Evolutionary conservation across 2,113 vertebrate species (phyloP), one percentile per base, ranked within the genome.

Genomic region (Hylia prasina): DNA sequence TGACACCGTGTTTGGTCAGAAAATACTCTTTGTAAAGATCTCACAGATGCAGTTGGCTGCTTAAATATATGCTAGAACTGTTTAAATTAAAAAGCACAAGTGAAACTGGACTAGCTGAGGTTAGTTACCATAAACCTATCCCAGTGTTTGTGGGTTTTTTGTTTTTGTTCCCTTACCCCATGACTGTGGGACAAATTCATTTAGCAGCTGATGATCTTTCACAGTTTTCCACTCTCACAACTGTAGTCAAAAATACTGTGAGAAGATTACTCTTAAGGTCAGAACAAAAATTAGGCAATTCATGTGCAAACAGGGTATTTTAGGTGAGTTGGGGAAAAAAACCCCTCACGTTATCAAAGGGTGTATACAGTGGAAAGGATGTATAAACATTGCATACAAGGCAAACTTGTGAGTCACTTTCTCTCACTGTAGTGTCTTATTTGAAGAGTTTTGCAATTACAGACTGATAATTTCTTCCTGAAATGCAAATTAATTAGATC

Each of bases 361-460:
- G 44, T 17, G 5, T 35, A 3, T 89, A 24, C 23, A 51, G 1
- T 42, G 18, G 30, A 60, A 93, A 54, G 27, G 17, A 10, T 57
- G 6, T 30, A 24, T 47, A 3, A 42, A 14, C 0, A 0, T 4
- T 58, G 21, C 16, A 14, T 35, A 5, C 9, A 61, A 57, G 15
- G 58, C 82, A 82, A 58, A 54, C 13, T 47, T 69, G 3, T 50
- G 21, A 48, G 39, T 89, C 20, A 11, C 31, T 77, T 58, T 76
- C 31, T 88, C 24, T 92, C 44, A 22, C 21, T 37, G 11, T 58
- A 40, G 11, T 25, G 6, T 81, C 6, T 66, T 65, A 22, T 39
- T 96, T 89, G 39, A 39, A 64, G 44, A 53, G 6, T 44, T 25
- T 37, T 60, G 8, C 42, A 63, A 19, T 77, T 58, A 18, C 53